phyloP scores from a whole-genome alignment of 2,113 vertebrate genomes.

The Eptesicus fuscus region DNA sequence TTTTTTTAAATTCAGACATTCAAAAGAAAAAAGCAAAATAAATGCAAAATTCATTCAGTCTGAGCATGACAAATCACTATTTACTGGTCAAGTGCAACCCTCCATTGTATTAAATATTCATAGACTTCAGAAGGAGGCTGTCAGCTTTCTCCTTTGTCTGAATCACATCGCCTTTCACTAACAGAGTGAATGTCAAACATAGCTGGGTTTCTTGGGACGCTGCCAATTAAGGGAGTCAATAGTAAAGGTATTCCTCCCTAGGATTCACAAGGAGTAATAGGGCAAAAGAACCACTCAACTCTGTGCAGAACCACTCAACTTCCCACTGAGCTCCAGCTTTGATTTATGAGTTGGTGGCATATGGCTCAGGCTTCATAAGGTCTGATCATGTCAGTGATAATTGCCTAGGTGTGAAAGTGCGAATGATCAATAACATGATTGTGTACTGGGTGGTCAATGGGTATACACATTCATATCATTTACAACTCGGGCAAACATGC shows the following conservation, averaged over 20 bases:
- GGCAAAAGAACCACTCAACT: conserved; percentile 4
- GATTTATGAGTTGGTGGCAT: conserved; percentile 74
- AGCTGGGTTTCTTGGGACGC: conserved; percentile 56
- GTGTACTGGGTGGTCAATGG: conserved; percentile 10
- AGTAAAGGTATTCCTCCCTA: conserved; percentile 45
- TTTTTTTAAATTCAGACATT: conserved; percentile 37
- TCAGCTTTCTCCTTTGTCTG: conserved; percentile 67
- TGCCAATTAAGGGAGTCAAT: conserved; percentile 56
- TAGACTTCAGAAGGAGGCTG: conserved; percentile 33
- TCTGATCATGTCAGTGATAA: conserved; percentile 84
- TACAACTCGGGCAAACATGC: conserved; percentile 26
- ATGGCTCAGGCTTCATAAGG: conserved; percentile 77
- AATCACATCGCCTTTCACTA: conserved; percentile 74
- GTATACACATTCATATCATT: conserved; percentile 28
- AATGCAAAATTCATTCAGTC: conserved; percentile 45
- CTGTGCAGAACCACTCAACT: neutral
- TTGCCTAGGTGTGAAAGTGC: conserved; percentile 76
- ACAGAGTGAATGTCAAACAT: conserved; percentile 60
- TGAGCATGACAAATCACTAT: conserved; percentile 65
- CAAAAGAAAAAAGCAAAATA: conserved; percentile 51
- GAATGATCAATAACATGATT: conserved; percentile 81
- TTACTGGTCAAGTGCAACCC: conserved; percentile 55
- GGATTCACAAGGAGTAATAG: conserved; percentile 36
- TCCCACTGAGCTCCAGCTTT: conserved; percentile 52
- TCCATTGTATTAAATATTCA: conserved; percentile 76